A percentile compares a stretch with the other conserved stretches of the same genome.
phyloP scores from a whole-genome alignment of 2,888 invertebrate genomes.

The Oscheius myriophilus region DNA sequence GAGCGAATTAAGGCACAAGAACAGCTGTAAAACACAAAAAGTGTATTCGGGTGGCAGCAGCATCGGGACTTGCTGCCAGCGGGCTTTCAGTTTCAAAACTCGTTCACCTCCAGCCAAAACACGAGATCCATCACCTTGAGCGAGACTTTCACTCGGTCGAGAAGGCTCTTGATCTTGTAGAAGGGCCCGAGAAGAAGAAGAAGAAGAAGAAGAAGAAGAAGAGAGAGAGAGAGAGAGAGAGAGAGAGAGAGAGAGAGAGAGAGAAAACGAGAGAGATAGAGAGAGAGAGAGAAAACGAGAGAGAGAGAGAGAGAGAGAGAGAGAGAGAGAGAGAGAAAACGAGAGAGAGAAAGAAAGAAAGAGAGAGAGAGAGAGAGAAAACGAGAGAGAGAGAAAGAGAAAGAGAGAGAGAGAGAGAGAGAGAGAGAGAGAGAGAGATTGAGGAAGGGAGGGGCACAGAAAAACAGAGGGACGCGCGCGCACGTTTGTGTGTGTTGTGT shows the following conservation, averaged over 20 bases:
- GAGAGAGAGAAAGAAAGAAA: slow-evolving; percentile 2
- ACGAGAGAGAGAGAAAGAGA: no score
- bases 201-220: background rate
- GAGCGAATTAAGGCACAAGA: no score
- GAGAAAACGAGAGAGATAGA: background rate
- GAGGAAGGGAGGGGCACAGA: no score
- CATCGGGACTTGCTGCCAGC: slow-evolving; percentile 14
- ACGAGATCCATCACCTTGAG: no score
- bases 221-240: background rate
- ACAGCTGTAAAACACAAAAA: slow-evolving; percentile 3
- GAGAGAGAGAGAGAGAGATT: no score
- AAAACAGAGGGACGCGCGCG: no score
- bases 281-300: background rate
- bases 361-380: slow-evolving; percentile 1
- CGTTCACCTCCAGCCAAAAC: no score
- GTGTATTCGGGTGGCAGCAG: slow-evolving; percentile 6
- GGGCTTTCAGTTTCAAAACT: slow-evolving; percentile 18
- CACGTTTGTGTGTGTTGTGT: no score
- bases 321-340: background rate
- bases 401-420: no score
- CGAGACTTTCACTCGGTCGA: no score
- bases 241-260: background rate
- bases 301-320: background rate
- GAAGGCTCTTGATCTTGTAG: no score
- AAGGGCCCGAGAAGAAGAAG: background rate